Evolutionary conservation across 2,888 invertebrate genomes (phyloP).

Genomic region (Agrochola lychnidis): DNA sequence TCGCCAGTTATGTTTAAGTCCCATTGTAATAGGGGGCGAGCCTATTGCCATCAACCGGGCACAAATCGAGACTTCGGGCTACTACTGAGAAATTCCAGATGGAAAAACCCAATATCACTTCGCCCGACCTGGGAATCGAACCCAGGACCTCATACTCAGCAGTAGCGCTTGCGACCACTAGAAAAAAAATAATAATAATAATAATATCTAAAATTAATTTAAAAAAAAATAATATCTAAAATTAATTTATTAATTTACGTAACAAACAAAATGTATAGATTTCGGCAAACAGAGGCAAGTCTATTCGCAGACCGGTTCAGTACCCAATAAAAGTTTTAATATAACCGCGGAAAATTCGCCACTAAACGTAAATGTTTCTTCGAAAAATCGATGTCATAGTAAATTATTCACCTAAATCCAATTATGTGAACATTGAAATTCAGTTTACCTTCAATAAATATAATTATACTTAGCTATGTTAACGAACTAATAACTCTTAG

Average conservation of each 20-base stretch:
- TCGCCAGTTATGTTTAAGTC: no score
- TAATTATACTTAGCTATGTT: neutral
- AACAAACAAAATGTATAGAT: neutral
- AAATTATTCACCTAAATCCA: constrained; percentile 37
- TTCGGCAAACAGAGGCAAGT: neutral
- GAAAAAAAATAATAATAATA: no score
- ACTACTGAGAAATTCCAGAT: no score
- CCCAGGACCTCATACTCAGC: no score
- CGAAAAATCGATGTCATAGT: constrained; percentile 46
- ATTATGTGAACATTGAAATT: constrained; percentile 44
- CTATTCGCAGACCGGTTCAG: neutral
- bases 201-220: no score
- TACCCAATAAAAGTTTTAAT: constrained; percentile 31
- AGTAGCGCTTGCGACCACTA: no score
- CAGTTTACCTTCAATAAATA: constrained; percentile 16
- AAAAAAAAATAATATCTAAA: neutral
- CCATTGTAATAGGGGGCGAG: no score
- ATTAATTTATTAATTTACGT: neutral
- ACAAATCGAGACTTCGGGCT: no score
- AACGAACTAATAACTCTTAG: neutral
- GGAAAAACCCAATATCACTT: no score
- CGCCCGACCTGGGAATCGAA: no score
- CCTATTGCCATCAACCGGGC: no score
- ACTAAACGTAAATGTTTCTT: constrained; percentile 7
- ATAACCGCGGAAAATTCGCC: constrained; percentile 35